Percentiles rank a stretch among this genome's conserved stretches.
These are phyloP conservation scores for Hirudinaria manillensis DNA, from an alignment of 2,888 invertebrate species.

Conservation along the genomic window DNA sequence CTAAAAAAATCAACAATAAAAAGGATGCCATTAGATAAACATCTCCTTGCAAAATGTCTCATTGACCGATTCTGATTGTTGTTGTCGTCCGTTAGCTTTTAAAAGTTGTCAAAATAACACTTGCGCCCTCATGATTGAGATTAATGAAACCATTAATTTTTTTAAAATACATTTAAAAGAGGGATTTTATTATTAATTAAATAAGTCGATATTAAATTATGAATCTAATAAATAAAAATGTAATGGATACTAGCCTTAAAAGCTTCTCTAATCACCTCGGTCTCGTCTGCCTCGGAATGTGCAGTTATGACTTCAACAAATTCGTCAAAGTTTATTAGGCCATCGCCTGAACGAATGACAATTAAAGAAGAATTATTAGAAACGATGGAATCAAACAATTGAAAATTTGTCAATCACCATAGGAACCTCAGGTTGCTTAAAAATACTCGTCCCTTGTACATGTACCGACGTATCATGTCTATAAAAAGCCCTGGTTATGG, in stretches of 20 bases:
- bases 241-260: slow-evolving; percentile 17
- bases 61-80: background rate
- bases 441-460: too few species aligned
- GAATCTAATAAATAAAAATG: too few species aligned
- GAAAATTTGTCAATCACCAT: too few species aligned
- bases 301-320: slow-evolving; percentile 31
- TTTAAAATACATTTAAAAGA: too few species aligned
- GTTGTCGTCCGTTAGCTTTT: background rate
- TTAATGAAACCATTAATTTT: too few species aligned
- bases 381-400: too few species aligned
- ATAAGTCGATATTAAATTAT: background rate
- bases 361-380: too few species aligned
- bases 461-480: background rate
- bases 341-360: slow-evolving; percentile 28
- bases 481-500: background rate
- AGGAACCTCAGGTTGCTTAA: too few species aligned
- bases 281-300: slow-evolving; percentile 30
- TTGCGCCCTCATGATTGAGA: too few species aligned
- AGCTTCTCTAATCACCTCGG: slow-evolving; percentile 33
- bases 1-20: background rate
- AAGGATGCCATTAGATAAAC: background rate
- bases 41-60: background rate
- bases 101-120: too few species aligned
- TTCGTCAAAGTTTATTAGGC: slow-evolving; percentile 35
- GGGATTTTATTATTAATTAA: too few species aligned